phyloP scores from a whole-genome alignment of 2,888 invertebrate genomes.

The Leptopterna dolabrata region DNA sequence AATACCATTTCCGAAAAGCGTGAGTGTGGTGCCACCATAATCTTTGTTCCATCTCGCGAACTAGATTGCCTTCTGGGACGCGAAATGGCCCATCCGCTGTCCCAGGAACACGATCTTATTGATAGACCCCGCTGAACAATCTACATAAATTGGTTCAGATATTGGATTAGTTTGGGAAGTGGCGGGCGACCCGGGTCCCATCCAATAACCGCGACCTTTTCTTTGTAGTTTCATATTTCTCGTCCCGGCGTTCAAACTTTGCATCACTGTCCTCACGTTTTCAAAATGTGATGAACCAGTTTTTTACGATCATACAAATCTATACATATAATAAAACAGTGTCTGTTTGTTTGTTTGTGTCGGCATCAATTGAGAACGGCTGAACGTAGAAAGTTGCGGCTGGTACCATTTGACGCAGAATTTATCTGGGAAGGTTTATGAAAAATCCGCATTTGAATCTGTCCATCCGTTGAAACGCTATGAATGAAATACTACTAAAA shows the following conservation, averaged over 20 bases:
- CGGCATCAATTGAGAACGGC: too few species aligned
- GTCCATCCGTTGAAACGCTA: too few species aligned
- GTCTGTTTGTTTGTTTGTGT: too few species aligned
- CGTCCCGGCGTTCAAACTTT: not conserved
- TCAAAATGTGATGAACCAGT: not conserved
- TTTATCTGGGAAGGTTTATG: too few species aligned
- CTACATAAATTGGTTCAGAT: slow-evolving; percentile 50
- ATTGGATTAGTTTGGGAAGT: slow-evolving; percentile 53
- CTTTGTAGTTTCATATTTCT: not conserved
- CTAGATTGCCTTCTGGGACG: slow-evolving; percentile 39
- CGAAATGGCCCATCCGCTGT: slow-evolving; percentile 26
- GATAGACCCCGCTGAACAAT: slow-evolving; percentile 36
- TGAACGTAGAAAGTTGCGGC: too few species aligned
- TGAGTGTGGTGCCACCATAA: not conserved
- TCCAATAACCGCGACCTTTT: slow-evolving; percentile 35
- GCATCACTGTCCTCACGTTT: too few species aligned
- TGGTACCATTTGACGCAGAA: too few species aligned
- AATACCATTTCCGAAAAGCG: not conserved
- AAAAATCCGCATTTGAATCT: too few species aligned
- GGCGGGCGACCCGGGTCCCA: slow-evolving; percentile 33
- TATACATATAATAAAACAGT: too few species aligned
- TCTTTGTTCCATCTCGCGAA: not conserved
- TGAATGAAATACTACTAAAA: too few species aligned
- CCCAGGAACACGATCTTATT: slow-evolving; percentile 16
- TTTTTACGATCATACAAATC: not conserved